Evolutionary conservation across 2,888 invertebrate genomes (phyloP), one percentile per base, ranked within the genome.

Genomic region (Philaethria dido): DNA sequence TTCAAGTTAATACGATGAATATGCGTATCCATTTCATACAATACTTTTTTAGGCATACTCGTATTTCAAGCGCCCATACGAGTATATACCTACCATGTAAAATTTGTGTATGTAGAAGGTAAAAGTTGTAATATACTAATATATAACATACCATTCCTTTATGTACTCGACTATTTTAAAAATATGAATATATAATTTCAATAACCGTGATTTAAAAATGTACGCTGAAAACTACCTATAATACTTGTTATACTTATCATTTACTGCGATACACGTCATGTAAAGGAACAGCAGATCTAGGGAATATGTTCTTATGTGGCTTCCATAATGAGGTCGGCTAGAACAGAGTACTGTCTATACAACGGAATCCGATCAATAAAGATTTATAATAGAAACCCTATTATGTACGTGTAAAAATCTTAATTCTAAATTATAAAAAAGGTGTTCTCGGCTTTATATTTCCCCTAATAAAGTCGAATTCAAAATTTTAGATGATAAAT

Each of bases 241-340:
- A 55, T 39, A 22, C n/a, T n/a, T n/a, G n/a, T n/a, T n/a, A n/a
- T n/a, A n/a, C n/a, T n/a, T n/a, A n/a, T 2, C n/a, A 25, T 42
- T 42, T 57, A 39, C 36, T n/a, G 36, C 20, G 5, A 25, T 57
- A 11, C 42, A 14, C 9, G 1, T 57, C 2, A 16, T 39, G 57
- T 47, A 39, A 42, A 59, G 64, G 8, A 16, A 45, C 29, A 29
- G 13, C 13, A 45, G 8, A 42, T 60, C 64, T 59, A 16, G 52
- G 29, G 16, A 33, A 29, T 29, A 64, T 52, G 25, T 55, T 68
- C 20, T 62, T 45, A 20, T 62, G 44, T 42, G 67, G 69, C 62
- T 69, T 69, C 69, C 18, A 52, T 39, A 36, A 44, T 66, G 47
- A 66, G 66, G 66, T 50, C 62, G 60, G 25, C 64, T 60, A 36